Conservation (phyloP, 2,113 vertebrate species). For the Elephas maximus region DNA sequence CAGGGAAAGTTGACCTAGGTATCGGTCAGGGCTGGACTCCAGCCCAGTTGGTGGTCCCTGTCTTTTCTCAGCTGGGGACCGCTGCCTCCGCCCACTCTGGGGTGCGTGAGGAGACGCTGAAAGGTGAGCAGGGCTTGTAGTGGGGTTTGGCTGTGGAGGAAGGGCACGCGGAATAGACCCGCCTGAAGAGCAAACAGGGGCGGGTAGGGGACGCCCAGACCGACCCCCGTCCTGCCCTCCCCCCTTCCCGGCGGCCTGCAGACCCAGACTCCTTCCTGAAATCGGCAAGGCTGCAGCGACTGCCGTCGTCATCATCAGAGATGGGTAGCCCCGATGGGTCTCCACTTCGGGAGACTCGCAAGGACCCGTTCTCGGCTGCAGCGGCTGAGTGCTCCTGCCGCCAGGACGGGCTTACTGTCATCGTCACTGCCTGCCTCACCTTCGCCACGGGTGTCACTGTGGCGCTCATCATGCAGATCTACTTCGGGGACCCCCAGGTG, state of each 20-base stretch:
- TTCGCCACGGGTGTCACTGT: constrained; percentile 97
- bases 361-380: constrained; percentile 94
- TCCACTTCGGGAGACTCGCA: constrained; percentile 94
- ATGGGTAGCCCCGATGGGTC: constrained; percentile 94
- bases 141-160: background rate
- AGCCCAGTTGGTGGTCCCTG: background rate
- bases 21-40: background rate
- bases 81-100: background rate
- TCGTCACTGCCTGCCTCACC: constrained; percentile 98
- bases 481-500: constrained; percentile 98
- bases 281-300: constrained; percentile 95
- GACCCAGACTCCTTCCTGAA: constrained; percentile 97
- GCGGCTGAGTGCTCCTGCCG: constrained; percentile 94
- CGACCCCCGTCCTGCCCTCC: background rate
- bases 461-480: constrained; percentile 98
- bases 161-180: background rate
- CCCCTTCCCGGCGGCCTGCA: constrained; percentile 77
- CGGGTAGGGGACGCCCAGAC: background rate
- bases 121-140: background rate
- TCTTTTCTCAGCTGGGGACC: background rate
- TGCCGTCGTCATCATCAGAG: constrained; percentile 97
- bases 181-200: background rate
- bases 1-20: background rate
- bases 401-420: constrained; percentile 96
- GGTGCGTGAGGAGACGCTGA: background rate